Percentiles rank a stretch among this genome's conserved stretches.
phyloP scores from a whole-genome alignment of 2,888 invertebrate genomes.

The Hedya salicella region DNA sequence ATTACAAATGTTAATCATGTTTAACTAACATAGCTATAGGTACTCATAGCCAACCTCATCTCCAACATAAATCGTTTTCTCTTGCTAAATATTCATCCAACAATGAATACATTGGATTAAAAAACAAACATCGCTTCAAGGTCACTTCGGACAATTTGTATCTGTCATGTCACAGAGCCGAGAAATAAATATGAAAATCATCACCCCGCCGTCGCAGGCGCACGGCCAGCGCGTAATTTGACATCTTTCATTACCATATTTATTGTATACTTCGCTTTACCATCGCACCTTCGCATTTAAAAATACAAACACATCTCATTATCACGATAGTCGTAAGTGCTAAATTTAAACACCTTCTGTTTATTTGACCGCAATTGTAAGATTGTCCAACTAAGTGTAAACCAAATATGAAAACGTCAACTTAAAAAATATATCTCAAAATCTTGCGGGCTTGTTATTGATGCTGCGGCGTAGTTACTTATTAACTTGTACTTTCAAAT shows the following conservation, averaged over 20 bases:
- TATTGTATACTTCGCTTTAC: conserved; percentile 66
- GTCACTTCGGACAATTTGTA: conserved; percentile 70
- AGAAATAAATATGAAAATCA: conserved; percentile 77
- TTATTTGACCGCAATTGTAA: conserved; percentile 21
- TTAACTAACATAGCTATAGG: not conserved
- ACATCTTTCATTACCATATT: conserved; percentile 84
- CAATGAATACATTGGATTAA: conserved; percentile 45
- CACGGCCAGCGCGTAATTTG: conserved; percentile 77
- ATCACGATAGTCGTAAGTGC: conserved; percentile 44
- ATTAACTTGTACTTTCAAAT: conserved; percentile 23
- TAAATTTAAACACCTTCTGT: conserved; percentile 31
- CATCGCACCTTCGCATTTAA: conserved; percentile 39
- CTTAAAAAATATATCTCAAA: conserved; percentile 54
- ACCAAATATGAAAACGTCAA: conserved; percentile 65
- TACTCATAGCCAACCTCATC: conserved; percentile 8
- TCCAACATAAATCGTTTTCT: conserved; percentile 1
- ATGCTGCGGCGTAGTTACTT: conserved; percentile 49
- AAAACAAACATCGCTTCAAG: conserved; percentile 64
- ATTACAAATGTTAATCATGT: not conserved
- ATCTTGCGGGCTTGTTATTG: conserved; percentile 52
- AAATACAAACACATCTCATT: conserved; percentile 45
- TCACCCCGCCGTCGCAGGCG: conserved; percentile 65
- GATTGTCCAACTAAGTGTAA: conserved; percentile 50
- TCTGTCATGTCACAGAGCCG: conserved; percentile 59
- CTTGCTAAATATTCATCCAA: conserved; percentile 38